Percentiles rank a stretch among this genome's conserved stretches.
Evolutionary conservation across 2,797 vertebrate genomes (phyloP).

Genomic region (Alcedo atthis): DNA sequence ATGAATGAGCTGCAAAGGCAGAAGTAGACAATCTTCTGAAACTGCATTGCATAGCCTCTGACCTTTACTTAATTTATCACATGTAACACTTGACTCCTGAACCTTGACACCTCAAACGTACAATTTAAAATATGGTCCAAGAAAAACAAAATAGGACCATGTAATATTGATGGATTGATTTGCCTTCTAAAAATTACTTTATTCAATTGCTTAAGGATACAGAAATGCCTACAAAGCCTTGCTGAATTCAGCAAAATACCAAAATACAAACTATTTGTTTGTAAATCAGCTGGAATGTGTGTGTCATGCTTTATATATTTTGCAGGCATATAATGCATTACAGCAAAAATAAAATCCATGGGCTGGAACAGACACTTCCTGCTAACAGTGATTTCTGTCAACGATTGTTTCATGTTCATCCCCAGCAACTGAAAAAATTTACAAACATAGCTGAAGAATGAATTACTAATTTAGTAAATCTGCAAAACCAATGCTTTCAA

Average conservation of each 20-base stretch:
- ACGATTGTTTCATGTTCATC: slow-evolving; percentile 58
- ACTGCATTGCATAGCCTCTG: slow-evolving; percentile 82
- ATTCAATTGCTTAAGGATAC: slow-evolving; percentile 47
- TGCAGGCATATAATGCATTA: not conserved
- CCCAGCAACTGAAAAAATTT: slow-evolving; percentile 48
- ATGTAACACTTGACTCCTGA: slow-evolving; percentile 81
- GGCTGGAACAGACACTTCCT: slow-evolving; percentile 35
- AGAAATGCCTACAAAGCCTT: slow-evolving; percentile 33
- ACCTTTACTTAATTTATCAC: slow-evolving; percentile 82
- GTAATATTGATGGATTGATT: slow-evolving; percentile 56
- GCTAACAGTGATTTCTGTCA: slow-evolving; percentile 50
- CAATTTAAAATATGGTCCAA: slow-evolving; percentile 70
- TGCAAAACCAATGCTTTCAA: slow-evolving; percentile 58
- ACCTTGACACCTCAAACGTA: slow-evolving; percentile 76
- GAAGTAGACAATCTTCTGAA: slow-evolving; percentile 92
- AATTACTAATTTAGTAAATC: slow-evolving; percentile 72
- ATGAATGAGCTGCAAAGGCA: slow-evolving; percentile 97
- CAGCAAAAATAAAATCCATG: not conserved
- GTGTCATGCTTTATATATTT: slow-evolving; percentile 11
- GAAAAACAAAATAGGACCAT: slow-evolving; percentile 63
- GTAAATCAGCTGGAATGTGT: slow-evolving; percentile 11
- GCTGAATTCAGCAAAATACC: slow-evolving; percentile 37
- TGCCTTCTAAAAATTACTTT: slow-evolving; percentile 46
- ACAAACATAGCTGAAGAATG: slow-evolving; percentile 52
- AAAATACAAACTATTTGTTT: slow-evolving; percentile 42